Evolutionary conservation across 1,140 invertebrate genomes (phyloP).

Genomic region (Ceratina australensis): DNA sequence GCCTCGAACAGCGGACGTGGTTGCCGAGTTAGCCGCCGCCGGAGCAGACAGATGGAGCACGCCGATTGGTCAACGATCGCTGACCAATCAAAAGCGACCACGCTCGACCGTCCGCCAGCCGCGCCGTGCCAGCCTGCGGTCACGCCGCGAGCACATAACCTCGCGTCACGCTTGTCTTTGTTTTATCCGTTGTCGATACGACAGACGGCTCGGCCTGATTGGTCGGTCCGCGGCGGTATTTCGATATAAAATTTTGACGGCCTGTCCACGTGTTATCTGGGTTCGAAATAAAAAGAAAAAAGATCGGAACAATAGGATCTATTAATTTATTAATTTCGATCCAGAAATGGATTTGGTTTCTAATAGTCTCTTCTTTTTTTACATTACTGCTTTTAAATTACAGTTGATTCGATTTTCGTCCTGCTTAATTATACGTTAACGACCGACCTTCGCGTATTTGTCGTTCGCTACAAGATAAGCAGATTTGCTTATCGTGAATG

Average conservation of each 20-base stretch:
- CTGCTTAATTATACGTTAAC: too few relatives aligned
- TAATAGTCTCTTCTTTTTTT: too few relatives aligned
- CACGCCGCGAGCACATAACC: constrained; percentile 36
- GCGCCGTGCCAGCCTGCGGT: constrained; percentile 37
- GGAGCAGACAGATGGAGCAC: constrained; percentile 82
- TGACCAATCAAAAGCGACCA: constrained; percentile 80
- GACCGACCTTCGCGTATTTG: too few relatives aligned
- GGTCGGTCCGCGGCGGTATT: constrained; percentile 7
- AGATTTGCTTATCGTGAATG: background rate
- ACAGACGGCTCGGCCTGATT: background rate
- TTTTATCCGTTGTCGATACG: constrained; percentile 56
- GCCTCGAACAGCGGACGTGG: constrained; percentile 61
- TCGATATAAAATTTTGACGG: background rate
- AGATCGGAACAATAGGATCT: too few relatives aligned
- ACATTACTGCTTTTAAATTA: too few relatives aligned
- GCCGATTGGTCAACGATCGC: constrained; percentile 75
- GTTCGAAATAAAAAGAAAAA: too few relatives aligned
- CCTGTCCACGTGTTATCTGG: too few relatives aligned
- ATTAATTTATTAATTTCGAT: too few relatives aligned
- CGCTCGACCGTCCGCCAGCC: constrained; percentile 65
- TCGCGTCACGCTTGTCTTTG: constrained; percentile 13
- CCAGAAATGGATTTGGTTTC: too few relatives aligned
- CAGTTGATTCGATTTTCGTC: too few relatives aligned
- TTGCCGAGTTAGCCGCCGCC: constrained; percentile 66
- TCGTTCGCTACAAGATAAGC: background rate